Evolutionary conservation across 2,113 vertebrate species (phyloP).

Genomic region (Catharus bicknelli): DNA sequence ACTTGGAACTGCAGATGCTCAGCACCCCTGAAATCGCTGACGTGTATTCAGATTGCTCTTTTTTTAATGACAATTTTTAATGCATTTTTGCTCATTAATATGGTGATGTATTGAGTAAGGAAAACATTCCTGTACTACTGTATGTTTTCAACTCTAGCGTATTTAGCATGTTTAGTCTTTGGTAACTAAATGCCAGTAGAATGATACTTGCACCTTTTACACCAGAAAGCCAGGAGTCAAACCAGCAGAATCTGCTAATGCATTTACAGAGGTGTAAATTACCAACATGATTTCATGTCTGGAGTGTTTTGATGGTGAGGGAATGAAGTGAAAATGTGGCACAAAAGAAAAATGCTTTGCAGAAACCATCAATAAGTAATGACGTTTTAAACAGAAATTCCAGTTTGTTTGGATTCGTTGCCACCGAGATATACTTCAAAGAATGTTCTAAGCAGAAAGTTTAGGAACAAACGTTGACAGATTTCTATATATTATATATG

Average conservation of each 20-base stretch:
- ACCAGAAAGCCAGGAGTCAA: background rate
- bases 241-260: background rate
- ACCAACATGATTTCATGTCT: background rate
- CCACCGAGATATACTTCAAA: background rate
- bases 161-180: background rate
- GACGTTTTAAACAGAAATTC: background rate
- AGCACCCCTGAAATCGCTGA: background rate
- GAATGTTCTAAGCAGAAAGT: background rate
- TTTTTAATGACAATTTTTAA: background rate
- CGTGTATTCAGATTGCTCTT: background rate
- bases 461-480: background rate
- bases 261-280: background rate
- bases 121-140: background rate
- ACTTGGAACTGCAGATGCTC: background rate
- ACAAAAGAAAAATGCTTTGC: background rate
- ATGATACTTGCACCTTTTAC: background rate
- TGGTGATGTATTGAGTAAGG: background rate
- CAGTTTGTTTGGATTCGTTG: background rate
- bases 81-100: background rate
- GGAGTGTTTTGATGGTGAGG: background rate
- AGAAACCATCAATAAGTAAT: background rate
- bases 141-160: background rate
- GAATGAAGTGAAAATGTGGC: background rate
- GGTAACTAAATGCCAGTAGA: background rate
- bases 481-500: background rate